phyloP scores from a whole-genome alignment of 1,140 invertebrate genomes.

The Drosophila bipectinata region DNA sequence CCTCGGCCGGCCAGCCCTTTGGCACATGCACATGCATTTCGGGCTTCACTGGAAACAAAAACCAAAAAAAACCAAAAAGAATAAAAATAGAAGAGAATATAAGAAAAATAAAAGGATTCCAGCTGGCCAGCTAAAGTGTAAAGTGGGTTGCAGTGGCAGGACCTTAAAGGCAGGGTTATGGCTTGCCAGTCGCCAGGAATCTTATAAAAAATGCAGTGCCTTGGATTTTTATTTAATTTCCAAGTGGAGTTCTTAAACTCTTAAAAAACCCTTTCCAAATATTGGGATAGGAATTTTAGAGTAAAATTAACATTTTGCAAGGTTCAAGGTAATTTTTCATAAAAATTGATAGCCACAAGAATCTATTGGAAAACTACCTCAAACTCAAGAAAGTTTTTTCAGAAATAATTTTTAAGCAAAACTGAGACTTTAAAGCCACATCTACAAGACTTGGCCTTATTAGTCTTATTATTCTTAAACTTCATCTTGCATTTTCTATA shows the following conservation, averaged over 20 bases:
- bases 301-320: too few relatives aligned
- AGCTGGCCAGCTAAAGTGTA: constrained; percentile 16
- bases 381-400: too few relatives aligned
- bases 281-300: too few relatives aligned
- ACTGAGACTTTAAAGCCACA: neutral
- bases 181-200: constrained; percentile 7
- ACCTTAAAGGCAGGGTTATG: constrained; percentile 39
- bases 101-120: neutral
- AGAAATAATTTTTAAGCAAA: neutral
- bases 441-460: too few relatives aligned
- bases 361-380: too few relatives aligned
- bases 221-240: constrained; percentile 13
- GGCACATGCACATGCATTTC: constrained; percentile 12
- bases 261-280: neutral
- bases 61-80: constrained; percentile 8
- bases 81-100: neutral
- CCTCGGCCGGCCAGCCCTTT: neutral
- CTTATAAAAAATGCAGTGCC: constrained; percentile 7
- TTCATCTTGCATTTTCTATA: too few relatives aligned
- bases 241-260: neutral
- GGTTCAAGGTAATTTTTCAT: too few relatives aligned
- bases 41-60: constrained; percentile 14
- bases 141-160: constrained; percentile 3
- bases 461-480: too few relatives aligned
- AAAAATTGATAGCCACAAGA: too few relatives aligned